These are phyloP conservation scores for Temnothorax nylanderi DNA, from an alignment of 1,140 invertebrate genomes.

Conservation along the genomic window DNA sequence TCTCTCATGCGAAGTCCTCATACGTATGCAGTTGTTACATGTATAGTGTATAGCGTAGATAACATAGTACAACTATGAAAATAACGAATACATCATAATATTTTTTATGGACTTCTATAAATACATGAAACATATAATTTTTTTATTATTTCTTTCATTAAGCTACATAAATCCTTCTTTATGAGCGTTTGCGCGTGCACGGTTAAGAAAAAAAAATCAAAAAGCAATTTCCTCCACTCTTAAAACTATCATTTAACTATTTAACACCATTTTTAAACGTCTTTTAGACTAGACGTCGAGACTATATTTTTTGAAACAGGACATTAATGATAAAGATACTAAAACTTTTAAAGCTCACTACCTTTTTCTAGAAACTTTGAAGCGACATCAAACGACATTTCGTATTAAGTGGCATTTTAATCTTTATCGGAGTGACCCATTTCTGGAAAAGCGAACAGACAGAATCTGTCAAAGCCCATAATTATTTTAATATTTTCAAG, in stretches of 20 bases:
- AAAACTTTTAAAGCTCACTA: background rate
- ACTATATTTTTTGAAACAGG: background rate
- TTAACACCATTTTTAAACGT: background rate
- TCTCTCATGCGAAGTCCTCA: background rate
- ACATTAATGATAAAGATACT: conserved; percentile 17
- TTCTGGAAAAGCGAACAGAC: background rate
- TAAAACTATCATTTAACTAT: background rate
- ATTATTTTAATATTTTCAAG: background rate
- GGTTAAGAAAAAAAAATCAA: background rate
- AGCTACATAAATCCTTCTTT: background rate
- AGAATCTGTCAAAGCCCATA: background rate
- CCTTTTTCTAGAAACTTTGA: background rate
- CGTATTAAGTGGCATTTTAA: background rate
- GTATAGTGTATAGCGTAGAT: background rate
- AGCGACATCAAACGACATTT: background rate
- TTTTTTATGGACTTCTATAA: background rate
- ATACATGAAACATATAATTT: background rate
- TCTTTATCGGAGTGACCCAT: background rate
- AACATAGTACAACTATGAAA: background rate
- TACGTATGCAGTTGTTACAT: background rate
- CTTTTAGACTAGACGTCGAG: background rate
- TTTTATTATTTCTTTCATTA: background rate
- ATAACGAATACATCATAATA: background rate
- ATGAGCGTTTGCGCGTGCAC: background rate
- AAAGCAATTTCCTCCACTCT: background rate